phyloP scores from a whole-genome alignment of 2,888 invertebrate species.

The Prosopocoilus inquinatus region DNA sequence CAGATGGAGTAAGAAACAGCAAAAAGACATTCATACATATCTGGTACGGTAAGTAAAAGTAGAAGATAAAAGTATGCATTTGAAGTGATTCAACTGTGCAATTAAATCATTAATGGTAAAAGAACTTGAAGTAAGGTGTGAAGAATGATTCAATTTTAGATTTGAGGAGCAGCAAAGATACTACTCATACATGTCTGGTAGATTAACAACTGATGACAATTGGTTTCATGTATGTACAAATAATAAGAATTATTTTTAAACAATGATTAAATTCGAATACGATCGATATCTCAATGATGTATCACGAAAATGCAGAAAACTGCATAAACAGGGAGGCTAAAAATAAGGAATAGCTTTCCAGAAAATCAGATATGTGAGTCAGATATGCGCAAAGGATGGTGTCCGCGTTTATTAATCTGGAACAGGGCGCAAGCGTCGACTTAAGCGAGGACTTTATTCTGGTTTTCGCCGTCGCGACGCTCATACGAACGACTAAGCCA shows the following conservation, averaged over 20 bases:
- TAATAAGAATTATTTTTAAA: constrained; percentile 1
- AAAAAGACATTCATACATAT: no score
- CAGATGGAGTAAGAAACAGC: no score
- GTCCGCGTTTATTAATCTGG: constrained; percentile 16
- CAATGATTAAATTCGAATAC: neutral
- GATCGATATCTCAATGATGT: constrained; percentile 4
- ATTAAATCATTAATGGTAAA: no score
- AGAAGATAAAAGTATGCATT: no score
- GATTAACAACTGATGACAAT: neutral
- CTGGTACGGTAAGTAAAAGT: no score
- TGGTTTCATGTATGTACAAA: neutral
- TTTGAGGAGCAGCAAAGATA: no score
- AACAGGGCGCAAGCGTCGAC: constrained; percentile 35
- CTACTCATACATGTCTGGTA: no score
- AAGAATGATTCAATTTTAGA: no score
- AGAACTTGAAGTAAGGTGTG: no score
- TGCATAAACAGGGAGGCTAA: constrained; percentile 36
- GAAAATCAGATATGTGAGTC: constrained; percentile 42
- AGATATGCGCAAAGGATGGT: constrained; percentile 33
- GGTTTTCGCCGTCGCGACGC: constrained; percentile 50
- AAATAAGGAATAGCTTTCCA: constrained; percentile 40
- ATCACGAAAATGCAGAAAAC: constrained; percentile 31
- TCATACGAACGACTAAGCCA: constrained; percentile 61
- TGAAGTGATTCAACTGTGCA: no score
- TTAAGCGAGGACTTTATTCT: constrained; percentile 39